Percentiles rank a stretch among this genome's conserved stretches.
phyloP scores from a whole-genome alignment of 2,797 vertebrate species.

The Pygocentrus nattereri region DNA sequence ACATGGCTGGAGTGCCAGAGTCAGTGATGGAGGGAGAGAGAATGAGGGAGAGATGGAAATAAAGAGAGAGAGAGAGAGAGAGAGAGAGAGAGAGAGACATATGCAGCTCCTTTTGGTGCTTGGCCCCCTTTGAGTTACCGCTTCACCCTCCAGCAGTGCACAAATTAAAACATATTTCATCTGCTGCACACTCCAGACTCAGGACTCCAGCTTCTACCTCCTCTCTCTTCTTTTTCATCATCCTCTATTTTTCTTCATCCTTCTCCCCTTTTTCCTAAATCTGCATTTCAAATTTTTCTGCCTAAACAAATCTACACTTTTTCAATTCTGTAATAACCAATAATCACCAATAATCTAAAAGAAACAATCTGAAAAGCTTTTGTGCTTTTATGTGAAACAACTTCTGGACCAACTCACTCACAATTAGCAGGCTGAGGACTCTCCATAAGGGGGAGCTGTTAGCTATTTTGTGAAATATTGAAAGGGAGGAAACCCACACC shows the following conservation, averaged over 20 bases:
- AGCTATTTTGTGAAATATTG: no score
- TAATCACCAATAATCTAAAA: no score
- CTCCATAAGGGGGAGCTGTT: no score
- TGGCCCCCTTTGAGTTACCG: conserved; percentile 52
- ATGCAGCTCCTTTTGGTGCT: conserved; percentile 9
- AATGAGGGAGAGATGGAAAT: neutral
- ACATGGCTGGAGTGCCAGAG: conserved; percentile 60
- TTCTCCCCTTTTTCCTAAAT: no score
- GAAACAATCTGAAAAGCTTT: no score
- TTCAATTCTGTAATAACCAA: no score
- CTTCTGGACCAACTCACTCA: no score
- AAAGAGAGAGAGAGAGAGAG: conserved; percentile 60
- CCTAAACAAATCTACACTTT: no score
- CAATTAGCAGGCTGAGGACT: no score
- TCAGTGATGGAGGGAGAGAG: conserved; percentile 58
- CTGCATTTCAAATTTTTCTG: neutral
- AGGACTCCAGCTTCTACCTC: neutral
- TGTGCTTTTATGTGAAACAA: no score
- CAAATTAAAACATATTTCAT: conserved; percentile 78
- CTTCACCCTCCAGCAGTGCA: conserved; percentile 62
- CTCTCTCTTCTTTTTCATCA: neutral
- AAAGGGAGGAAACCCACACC: no score
- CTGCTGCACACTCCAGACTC: conserved; percentile 55
- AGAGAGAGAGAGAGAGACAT: conserved; percentile 37
- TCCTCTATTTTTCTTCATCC: neutral